Conservation (phyloP, 1,140 invertebrate genomes). For the Platorchestia sp. region DNA sequence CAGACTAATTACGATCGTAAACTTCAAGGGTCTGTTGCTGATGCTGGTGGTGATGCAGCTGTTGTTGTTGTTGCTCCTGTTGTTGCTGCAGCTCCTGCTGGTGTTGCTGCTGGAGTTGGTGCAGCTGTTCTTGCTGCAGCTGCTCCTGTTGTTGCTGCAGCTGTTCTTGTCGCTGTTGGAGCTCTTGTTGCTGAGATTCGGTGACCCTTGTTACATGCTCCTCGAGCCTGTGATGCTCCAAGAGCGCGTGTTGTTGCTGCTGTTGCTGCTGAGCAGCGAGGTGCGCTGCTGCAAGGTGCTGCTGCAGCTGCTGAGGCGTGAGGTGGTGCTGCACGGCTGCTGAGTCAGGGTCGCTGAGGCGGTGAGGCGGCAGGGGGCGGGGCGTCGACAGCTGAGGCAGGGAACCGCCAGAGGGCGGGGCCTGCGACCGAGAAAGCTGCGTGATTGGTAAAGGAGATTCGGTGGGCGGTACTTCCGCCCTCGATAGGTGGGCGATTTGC, state of each 20-base stretch:
- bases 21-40: slow-evolving; percentile 24
- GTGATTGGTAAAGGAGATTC: slow-evolving; percentile 39
- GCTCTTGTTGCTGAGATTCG: slow-evolving; percentile 25
- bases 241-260: slow-evolving; percentile 1
- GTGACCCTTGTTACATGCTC: neutral
- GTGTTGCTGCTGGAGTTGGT: neutral
- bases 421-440: neutral
- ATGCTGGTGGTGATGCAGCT: neutral
- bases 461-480: slow-evolving; percentile 7
- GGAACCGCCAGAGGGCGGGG: neutral
- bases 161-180: neutral
- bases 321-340: neutral
- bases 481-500: neutral
- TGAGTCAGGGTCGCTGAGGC: neutral
- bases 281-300: neutral
- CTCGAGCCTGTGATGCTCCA: neutral
- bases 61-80: neutral
- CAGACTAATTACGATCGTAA: slow-evolving; percentile 12
- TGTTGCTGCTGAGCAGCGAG: slow-evolving; percentile 1
- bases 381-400: neutral
- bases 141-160: slow-evolving; percentile 28
- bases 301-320: slow-evolving; percentile 2
- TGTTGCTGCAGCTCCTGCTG: neutral
- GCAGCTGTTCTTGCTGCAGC: neutral
- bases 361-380: slow-evolving; percentile 7